A percentile compares a stretch with the other conserved stretches of the same genome.
Evolutionary conservation across 2,797 vertebrate species (phyloP).

Genomic region (Argyrosomus regius): DNA sequence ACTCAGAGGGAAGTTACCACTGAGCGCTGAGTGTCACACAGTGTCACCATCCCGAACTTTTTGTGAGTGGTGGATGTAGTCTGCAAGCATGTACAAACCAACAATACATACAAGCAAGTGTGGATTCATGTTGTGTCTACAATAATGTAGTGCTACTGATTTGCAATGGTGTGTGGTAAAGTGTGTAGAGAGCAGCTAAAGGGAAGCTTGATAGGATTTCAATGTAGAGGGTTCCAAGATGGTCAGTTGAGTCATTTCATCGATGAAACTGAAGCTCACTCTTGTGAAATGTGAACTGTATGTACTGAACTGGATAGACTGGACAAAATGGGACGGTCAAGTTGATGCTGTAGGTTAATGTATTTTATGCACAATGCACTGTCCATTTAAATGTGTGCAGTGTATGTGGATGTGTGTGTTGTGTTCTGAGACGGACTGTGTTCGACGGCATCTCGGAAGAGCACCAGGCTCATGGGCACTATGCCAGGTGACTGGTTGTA

Average conservation of each 20-base stretch:
- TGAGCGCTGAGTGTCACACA: no score
- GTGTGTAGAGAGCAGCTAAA: conserved; percentile 32
- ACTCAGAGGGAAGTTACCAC: no score
- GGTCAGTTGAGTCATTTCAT: neutral
- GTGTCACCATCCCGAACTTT: no score
- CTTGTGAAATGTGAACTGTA: no score
- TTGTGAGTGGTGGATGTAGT: no score
- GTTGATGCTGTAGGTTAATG: conserved; percentile 3
- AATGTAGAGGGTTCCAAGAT: no score
- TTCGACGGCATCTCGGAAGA: conserved; percentile 91
- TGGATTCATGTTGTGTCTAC: conserved; percentile 43
- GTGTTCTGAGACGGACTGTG: conserved; percentile 82
- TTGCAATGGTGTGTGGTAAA: conserved; percentile 53
- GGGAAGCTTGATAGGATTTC: conserved; percentile 34
- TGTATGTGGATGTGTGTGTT: conserved; percentile 7
- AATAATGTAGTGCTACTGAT: conserved; percentile 65
- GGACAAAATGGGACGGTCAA: conserved; percentile 16
- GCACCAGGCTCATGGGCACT: conserved; percentile 89
- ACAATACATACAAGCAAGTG: no score
- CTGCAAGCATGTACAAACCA: no score
- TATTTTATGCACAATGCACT: no score
- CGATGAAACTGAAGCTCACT: no score
- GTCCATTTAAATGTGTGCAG: no score
- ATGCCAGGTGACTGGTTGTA: conserved; percentile 87
- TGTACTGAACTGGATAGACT: conserved; percentile 59